These are phyloP conservation scores for Parapristionchus giblindavisi DNA, from an alignment of 2,888 invertebrate species.

Conservation along the genomic window DNA sequence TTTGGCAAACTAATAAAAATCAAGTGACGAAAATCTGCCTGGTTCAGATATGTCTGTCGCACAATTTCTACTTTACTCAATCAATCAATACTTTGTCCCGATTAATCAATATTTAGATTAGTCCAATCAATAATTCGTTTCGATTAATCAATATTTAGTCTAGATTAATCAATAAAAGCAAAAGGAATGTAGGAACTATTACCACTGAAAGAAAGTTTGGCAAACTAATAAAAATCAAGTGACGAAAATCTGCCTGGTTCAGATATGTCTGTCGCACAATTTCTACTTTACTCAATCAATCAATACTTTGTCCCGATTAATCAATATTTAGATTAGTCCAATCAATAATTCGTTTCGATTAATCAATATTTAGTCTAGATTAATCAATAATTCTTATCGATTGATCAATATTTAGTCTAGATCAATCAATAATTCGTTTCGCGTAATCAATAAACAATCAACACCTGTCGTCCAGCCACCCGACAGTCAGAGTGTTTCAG, in stretches of 20 bases:
- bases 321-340: not conserved
- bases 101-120: not conserved
- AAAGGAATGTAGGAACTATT: no score
- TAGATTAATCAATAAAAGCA: no score
- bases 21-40: no score
- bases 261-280: not conserved
- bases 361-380: not conserved
- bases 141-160: not conserved
- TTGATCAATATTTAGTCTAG: no score
- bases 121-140: not conserved
- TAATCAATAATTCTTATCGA: not conserved
- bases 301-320: not conserved
- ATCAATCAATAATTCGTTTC: no score
- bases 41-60: not conserved
- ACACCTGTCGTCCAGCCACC: constrained; percentile 32
- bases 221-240: no score
- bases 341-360: not conserved
- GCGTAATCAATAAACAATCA: no score
- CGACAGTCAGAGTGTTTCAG: constrained; percentile 34
- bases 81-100: not conserved
- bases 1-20: no score
- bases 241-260: no score
- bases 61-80: not conserved
- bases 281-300: not conserved
- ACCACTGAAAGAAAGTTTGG: no score